Conservation (phyloP, 2,113 vertebrate species). For the Phalacrocorax aristotelis region DNA sequence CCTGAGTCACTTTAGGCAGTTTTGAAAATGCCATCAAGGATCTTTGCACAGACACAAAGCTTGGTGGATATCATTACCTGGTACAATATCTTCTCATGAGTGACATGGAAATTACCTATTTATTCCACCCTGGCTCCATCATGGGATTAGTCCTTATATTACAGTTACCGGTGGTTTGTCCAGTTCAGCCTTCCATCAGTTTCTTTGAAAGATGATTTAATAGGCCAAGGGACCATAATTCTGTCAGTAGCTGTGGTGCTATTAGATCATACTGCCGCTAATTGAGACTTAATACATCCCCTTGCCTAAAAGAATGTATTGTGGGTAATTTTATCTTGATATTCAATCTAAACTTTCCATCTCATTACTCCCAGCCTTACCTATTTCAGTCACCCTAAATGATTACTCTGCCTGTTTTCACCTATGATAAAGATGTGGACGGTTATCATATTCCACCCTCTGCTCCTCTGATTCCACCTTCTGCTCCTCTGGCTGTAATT, state of each 20-base stretch:
- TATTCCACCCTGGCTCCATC: not conserved
- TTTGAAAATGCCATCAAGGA: not conserved
- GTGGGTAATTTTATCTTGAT: slow-evolving; percentile 44
- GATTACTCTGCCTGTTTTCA: not conserved
- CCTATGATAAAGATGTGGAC: not conserved
- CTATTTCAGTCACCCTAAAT: not conserved
- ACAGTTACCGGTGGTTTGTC: not conserved
- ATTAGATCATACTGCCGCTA: slow-evolving; percentile 9
- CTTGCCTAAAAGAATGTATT: slow-evolving; percentile 1
- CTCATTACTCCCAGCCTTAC: slow-evolving; percentile 2
- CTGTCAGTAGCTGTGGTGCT: not conserved
- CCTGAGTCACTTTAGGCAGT: not conserved
- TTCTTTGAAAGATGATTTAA: slow-evolving; percentile 16
- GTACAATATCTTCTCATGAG: not conserved
- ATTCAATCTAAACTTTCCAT: slow-evolving; percentile 42
- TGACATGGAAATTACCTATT: not conserved
- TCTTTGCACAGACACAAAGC: not conserved
- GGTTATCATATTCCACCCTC: not conserved
- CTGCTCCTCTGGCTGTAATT: not conserved
- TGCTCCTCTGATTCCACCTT: not conserved
- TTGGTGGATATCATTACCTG: not conserved
- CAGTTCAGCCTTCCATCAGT: not conserved
- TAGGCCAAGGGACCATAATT: not conserved
- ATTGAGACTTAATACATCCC: slow-evolving; percentile 44
- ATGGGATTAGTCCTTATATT: not conserved